Base-by-base conservation (phyloP, 2,888 invertebrate species). In the Pegoplata infirma region DNA sequence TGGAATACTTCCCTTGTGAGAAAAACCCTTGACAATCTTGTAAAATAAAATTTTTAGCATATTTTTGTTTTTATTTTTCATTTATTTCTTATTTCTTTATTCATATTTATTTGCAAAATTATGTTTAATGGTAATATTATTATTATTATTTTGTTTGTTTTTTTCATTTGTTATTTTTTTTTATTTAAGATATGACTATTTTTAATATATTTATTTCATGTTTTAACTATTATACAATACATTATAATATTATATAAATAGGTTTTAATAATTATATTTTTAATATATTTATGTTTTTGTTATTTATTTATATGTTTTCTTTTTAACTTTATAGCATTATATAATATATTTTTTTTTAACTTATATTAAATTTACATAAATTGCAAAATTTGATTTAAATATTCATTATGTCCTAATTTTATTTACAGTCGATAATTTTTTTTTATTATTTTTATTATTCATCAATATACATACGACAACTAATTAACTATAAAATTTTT, bases 261-360 rank as follows among this genome's bases (percentile, higher is more conserved):
- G n/a, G n/a, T n/a, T n/a, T n/a, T 21, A 61, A 55, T 36, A 47
- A 21, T 55, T 21, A 19, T 44, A 25, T 28, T 46, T 25, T 32
- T 66, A 28, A 40, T 40, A 17, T 63, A 17, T 63, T 55, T 63
- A 8, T 17, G 25, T 25, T 5, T 40, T 56, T 14, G 25, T 63
- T 46, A 36, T 63, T 47, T 47, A 40, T 46, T 40, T n/a, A n/a
- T 21, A 14, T 53, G 44, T 19, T n/a, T 61, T n/a, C 12, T 53
- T 61, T 61, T 67, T 25, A 46, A n/a, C 6, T 82, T 83, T 83
- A 81, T 69, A 82, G 68, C 81, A 85, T 79, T 83, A 76, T 83
- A 80, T 80, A 81, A 77, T 80, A 81, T 84, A 81, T 81, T 84
- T 73, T 77, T 55, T 53, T 76, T 28, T 53, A 19, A 55, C 44